phyloP scores from a whole-genome alignment of 2,888 invertebrate genomes.

The Nephrocerus scutellatus region DNA sequence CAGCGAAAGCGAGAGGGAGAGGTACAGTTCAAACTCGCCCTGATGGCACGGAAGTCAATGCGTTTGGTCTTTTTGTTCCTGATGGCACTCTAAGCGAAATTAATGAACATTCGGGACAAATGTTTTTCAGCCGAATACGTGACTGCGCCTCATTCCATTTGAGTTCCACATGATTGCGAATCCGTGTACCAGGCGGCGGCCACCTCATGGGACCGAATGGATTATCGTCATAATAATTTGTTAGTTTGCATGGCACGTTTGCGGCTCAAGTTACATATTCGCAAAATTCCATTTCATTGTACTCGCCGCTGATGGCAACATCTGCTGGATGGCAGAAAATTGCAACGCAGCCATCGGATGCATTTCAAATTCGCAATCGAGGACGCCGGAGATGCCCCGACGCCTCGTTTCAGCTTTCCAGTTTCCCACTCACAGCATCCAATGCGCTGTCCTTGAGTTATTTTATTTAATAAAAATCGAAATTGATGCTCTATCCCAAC shows the following conservation, averaged over 20 bases:
- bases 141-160: not conserved
- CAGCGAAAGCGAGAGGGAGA: no score
- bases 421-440: no score
- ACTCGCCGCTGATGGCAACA: conserved; percentile 22
- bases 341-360: conserved; percentile 18
- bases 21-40: no score
- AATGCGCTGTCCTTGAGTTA: no score
- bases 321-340: conserved; percentile 20
- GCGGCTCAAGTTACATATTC: conserved; percentile 21
- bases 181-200: conserved; percentile 2
- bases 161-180: conserved; percentile 13
- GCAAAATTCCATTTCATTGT: conserved; percentile 21
- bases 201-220: conserved; percentile 9
- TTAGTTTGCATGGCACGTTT: conserved; percentile 23
- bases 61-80: no score
- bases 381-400: no score
- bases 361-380: conserved; percentile 16
- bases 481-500: no score
- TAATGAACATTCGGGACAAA: conserved; percentile 16
- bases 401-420: no score
- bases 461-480: no score
- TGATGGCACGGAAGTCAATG: no score
- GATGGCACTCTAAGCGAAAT: conserved; percentile 14
- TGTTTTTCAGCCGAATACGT: not conserved
- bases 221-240: conserved; percentile 22